These are phyloP conservation scores for Zygaena filipendulae DNA, from an alignment of 2,888 invertebrate species.

Conservation along the genomic window DNA sequence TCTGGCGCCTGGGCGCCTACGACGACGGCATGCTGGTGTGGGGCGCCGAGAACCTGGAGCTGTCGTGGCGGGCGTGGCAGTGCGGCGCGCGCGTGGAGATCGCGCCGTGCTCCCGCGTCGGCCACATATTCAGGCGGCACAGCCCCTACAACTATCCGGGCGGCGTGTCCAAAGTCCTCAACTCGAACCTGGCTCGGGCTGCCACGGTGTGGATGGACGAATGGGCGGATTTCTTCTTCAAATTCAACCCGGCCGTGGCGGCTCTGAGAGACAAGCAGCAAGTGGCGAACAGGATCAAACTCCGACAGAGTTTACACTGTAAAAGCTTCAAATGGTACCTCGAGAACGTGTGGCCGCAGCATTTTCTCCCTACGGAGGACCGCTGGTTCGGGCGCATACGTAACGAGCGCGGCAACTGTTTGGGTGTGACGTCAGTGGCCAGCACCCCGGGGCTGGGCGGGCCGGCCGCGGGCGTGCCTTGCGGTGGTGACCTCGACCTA, in stretches of 20 bases:
- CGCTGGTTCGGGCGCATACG: constrained; percentile 90
- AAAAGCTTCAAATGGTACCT: constrained; percentile 95
- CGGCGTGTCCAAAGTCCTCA: constrained; percentile 87
- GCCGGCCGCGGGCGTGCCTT: constrained; percentile 73
- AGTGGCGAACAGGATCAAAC: constrained; percentile 71
- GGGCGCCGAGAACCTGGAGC: constrained; percentile 98
- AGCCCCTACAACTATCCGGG: constrained; percentile 97
- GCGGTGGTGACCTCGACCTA: constrained; percentile 67
- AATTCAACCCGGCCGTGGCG: constrained; percentile 80
- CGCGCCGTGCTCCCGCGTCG: constrained; percentile 92
- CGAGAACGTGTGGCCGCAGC: constrained; percentile 94
- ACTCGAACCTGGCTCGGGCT: constrained; percentile 90
- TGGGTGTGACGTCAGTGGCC: constrained; percentile 39
- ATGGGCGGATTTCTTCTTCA: constrained; percentile 92
- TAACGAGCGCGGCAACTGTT: constrained; percentile 51
- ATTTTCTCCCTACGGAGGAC: constrained; percentile 91
- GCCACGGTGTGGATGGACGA: constrained; percentile 99
- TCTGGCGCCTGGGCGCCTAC: constrained; percentile 85
- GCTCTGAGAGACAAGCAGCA: constrained; percentile 68
- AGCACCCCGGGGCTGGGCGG: constrained; percentile 76
- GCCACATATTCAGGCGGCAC: constrained; percentile 90
- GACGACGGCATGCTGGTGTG: constrained; percentile 86
- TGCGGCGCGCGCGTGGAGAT: constrained; percentile 93
- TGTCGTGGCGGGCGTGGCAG: constrained; percentile 97
- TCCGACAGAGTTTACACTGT: constrained; percentile 80